A percentile compares a stretch with the other conserved stretches of the same genome.
phyloP scores from a whole-genome alignment of 2,888 invertebrate species.

The Rhagonycha fulva region DNA sequence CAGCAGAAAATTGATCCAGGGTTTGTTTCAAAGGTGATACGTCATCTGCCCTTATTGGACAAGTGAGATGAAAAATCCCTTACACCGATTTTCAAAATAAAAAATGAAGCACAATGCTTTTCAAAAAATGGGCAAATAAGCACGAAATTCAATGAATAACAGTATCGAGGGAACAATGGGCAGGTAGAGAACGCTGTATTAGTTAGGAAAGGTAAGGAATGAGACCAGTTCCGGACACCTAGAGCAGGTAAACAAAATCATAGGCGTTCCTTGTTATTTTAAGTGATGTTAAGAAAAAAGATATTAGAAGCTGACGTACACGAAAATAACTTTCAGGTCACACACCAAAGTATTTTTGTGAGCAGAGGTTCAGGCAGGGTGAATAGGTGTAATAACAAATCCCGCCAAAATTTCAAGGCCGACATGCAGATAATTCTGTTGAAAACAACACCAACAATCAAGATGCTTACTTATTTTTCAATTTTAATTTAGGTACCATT shows the following conservation, averaged over 20 bases:
- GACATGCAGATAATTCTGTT: conserved; percentile 7
- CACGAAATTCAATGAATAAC: conserved; percentile 31
- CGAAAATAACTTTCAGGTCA: conserved; percentile 16
- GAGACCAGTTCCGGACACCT: conserved; percentile 46
- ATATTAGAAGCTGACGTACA: conserved; percentile 11
- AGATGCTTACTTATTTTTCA: conserved; percentile 12
- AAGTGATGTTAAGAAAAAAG: not conserved
- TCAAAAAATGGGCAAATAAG: not conserved
- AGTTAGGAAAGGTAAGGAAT: conserved; percentile 48
- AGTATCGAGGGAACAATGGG: conserved; percentile 34
- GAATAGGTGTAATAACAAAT: conserved; percentile 27
- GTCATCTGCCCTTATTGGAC: not conserved
- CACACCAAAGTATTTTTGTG: conserved; percentile 19
- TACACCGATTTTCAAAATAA: not conserved
- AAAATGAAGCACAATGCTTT: not conserved
- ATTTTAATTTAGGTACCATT: not conserved
- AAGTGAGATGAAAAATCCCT: not conserved
- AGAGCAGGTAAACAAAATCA: conserved; percentile 24
- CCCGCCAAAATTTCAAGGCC: conserved; percentile 34
- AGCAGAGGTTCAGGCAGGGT: conserved; percentile 29
- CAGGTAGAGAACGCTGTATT: conserved; percentile 39
- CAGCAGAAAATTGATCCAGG: not conserved
- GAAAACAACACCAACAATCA: conserved; percentile 9
- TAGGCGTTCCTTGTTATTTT: conserved; percentile 1
- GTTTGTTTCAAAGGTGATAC: not conserved